phyloP scores from a whole-genome alignment of 2,888 invertebrate genomes.

The Taphrorychus bicolor region DNA sequence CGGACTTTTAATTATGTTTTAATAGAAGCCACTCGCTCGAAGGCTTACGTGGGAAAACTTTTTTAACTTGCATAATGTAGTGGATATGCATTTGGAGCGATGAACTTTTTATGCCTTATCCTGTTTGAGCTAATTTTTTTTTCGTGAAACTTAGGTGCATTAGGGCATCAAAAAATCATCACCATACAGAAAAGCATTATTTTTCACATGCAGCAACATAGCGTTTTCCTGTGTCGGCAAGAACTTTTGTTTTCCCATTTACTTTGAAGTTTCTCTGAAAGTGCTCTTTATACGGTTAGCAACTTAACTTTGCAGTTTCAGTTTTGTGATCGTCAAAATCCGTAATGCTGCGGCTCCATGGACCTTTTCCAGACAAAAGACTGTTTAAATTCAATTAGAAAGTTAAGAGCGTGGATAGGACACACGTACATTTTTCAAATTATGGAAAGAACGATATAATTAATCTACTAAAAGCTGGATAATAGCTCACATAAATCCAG shows the following conservation, averaged over 20 bases:
- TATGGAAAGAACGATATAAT: neutral
- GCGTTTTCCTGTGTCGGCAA: neutral
- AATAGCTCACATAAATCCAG: neutral
- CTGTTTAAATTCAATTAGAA: neutral
- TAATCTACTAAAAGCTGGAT: neutral
- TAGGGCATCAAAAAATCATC: neutral
- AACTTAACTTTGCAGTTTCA: neutral
- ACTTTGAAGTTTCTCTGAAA: neutral
- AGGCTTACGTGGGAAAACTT: neutral
- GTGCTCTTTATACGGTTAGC: neutral
- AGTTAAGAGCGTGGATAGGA: neutral
- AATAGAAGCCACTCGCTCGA: slow-evolving; percentile 1
- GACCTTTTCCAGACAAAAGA: neutral
- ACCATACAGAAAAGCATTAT: neutral
- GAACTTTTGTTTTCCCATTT: neutral
- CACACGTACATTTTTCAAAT: neutral
- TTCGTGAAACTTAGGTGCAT: neutral
- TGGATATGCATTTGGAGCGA: neutral
- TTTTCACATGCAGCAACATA: neutral
- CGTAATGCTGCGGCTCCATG: neutral
- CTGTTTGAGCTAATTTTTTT: neutral
- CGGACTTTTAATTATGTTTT: slow-evolving; percentile 9
- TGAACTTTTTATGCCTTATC: neutral
- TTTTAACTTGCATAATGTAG: slow-evolving; percentile 2
- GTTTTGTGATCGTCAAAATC: neutral